Evolutionary conservation across 2,797 vertebrate genomes (phyloP).

Genomic region (Lutjanus argentimaculatus): DNA sequence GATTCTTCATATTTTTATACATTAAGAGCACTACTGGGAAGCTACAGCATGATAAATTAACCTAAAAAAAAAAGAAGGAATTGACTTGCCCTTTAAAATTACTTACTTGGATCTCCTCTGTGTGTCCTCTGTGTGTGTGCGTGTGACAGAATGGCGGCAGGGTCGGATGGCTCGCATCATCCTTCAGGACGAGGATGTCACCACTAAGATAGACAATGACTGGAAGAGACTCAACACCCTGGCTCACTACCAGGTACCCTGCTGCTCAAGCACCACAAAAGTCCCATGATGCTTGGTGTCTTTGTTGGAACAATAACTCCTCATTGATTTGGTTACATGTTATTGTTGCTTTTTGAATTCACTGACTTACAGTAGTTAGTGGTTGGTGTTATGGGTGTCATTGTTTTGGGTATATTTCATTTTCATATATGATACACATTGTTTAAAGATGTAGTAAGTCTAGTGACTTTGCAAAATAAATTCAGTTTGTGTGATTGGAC

Average conservation of each 20-base stretch:
- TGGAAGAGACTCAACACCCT: slow-evolving; percentile 98
- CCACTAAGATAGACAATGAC: slow-evolving; percentile 99
- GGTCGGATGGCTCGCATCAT: slow-evolving; percentile 98
- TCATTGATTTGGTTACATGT: background rate
- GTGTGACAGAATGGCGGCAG: slow-evolving; percentile 94
- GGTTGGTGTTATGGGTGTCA: background rate
- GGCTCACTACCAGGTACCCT: slow-evolving; percentile 94
- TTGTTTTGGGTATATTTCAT: background rate
- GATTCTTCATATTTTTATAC: too few species aligned
- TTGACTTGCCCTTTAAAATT: too few species aligned
- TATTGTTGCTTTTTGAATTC: background rate
- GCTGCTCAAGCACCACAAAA: background rate
- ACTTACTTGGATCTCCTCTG: background rate
- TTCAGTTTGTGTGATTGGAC: background rate
- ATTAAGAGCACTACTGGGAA: too few species aligned
- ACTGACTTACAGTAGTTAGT: background rate
- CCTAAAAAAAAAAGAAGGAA: too few species aligned
- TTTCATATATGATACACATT: background rate
- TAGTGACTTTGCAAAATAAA: background rate
- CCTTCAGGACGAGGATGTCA: slow-evolving; percentile 98
- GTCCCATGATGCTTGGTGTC: slow-evolving; percentile 1
- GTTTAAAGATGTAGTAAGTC: background rate
- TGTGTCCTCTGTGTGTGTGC: background rate
- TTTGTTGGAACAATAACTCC: background rate
- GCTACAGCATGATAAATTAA: too few species aligned